phyloP scores from a whole-genome alignment of 1,140 invertebrate species.

The Drosophila seguyi region DNA sequence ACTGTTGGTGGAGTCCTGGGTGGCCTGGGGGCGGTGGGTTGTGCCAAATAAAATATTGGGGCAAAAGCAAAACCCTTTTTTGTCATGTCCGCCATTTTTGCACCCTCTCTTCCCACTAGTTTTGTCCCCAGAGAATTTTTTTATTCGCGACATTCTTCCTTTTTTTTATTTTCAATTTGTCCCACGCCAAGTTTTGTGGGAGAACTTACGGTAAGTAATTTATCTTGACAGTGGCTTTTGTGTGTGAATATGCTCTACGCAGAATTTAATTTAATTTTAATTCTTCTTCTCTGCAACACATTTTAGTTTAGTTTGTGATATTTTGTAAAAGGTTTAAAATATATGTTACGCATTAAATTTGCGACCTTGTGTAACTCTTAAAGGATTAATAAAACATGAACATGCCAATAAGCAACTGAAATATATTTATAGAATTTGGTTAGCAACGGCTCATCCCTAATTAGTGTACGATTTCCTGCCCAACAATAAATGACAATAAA shows the following conservation, averaged over 20 bases:
- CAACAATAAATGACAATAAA: constrained; percentile 1
- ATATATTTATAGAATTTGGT: neutral
- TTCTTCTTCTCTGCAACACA: constrained; percentile 21
- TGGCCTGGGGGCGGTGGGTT: neutral
- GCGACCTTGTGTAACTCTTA: neutral
- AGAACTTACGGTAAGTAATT: constrained; percentile 76
- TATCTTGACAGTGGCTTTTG: constrained; percentile 62
- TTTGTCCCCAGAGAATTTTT: constrained; percentile 38
- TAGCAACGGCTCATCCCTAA: constrained; percentile 4
- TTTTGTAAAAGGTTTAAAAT: neutral
- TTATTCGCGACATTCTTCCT: constrained; percentile 33
- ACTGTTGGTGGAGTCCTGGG: neutral
- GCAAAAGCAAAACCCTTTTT: constrained; percentile 67
- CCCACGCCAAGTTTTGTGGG: constrained; percentile 50
- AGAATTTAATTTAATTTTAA: constrained; percentile 63
- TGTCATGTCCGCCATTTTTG: constrained; percentile 17
- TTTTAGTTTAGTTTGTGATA: neutral
- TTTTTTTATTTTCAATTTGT: constrained; percentile 65
- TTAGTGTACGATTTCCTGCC: neutral
- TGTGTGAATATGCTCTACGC: constrained; percentile 10
- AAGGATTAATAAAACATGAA: neutral
- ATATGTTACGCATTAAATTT: neutral
- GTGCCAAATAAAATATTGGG: constrained; percentile 64
- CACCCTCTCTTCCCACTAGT: constrained; percentile 1
- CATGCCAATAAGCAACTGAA: neutral